Conservation (phyloP, 2,888 invertebrate genomes). For the Linnaemya tessellans region DNA sequence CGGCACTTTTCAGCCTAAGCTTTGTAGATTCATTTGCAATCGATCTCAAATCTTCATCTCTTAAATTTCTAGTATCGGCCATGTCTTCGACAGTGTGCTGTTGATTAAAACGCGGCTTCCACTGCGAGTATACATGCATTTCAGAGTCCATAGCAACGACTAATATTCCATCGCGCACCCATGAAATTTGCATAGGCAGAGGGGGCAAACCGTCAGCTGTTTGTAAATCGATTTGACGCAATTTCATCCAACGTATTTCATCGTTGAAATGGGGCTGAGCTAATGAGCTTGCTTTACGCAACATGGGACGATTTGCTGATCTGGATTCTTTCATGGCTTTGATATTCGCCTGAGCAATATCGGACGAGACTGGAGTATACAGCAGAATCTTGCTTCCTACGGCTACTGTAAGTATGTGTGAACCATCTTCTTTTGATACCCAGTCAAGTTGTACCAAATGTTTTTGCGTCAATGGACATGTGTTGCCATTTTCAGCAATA, state of each 20-base stretch:
- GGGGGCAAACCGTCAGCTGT: slow-evolving; percentile 98
- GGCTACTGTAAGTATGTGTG: slow-evolving; percentile 97
- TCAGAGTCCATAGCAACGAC: slow-evolving; percentile 99
- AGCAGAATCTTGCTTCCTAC: slow-evolving; percentile 96
- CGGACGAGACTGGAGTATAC: slow-evolving; percentile 96
- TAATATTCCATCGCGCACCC: slow-evolving; percentile 98
- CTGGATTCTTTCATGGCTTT: slow-evolving; percentile 95
- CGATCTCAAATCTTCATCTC: slow-evolving; percentile 88
- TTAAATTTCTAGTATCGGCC: slow-evolving; percentile 88
- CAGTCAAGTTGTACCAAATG: slow-evolving; percentile 98
- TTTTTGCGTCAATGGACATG: slow-evolving; percentile 94
- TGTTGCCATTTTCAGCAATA: slow-evolving; percentile 95
- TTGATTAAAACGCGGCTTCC: slow-evolving; percentile 88
- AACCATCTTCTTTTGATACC: slow-evolving; percentile 99
- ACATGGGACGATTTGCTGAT: slow-evolving; percentile 91
- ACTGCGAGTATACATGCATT: slow-evolving; percentile 99
- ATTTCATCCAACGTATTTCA: slow-evolving; percentile 98
- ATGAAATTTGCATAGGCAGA: slow-evolving; percentile 98
- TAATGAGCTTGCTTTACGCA: slow-evolving; percentile 95
- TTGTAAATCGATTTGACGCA: slow-evolving; percentile 93
- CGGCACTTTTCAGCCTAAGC: slow-evolving; percentile 87
- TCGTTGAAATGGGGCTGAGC: slow-evolving; percentile 95
- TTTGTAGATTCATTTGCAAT: slow-evolving; percentile 88
- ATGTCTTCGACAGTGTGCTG: slow-evolving; percentile 87
- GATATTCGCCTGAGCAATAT: slow-evolving; percentile 96